Base-by-base conservation (phyloP, 2,113 vertebrate species). In the Chunga burmeisteri region DNA sequence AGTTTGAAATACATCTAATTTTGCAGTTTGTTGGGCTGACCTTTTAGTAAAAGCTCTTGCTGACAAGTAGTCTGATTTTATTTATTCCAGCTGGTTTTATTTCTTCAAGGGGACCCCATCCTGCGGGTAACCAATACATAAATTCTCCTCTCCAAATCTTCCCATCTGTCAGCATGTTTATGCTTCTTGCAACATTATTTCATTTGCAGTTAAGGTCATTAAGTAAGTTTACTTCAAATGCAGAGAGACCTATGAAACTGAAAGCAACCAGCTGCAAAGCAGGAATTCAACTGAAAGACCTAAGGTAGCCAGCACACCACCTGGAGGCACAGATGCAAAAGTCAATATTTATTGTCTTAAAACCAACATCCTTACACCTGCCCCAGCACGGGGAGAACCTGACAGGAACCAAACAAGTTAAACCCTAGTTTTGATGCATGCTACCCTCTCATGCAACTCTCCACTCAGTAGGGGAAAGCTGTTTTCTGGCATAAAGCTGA, bases 81-180 rank as follows among this genome's bases (percentile, higher is more conserved):
- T 61, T 88, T 61, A 25, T 84, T 53, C 38, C 32, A 58, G 25
- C 30, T 75, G 9, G 16, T 86, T 89, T 90, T 26, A 74, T 52
- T 89, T 89, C 38, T 72, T 91, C 23, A n/a, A 81, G 36, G 40
- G 7, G 15, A 61, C 5, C 2, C 0, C 0, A 5, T 14, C 14
- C 42, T 75, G n/a, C 0, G 0, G 14, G 30, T 63, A 50, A 40
- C 13, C 29, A 40, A 11, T 7, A 30, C 0, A 3, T 9, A 63
- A 78, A 44, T 56, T n/a, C 5, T 78, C 26, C 16, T 5, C 4
- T 47, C 8, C 10, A 38, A 58, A 73, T 52, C 11, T 71, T 53
- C 26, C 42, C 36, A 38, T 34, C 56, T 36, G 26, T 94, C 52
- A 49, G 23, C 7, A 16, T 4, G 20, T 32, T 47, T 53, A n/a